Percentiles rank a stretch among this genome's conserved stretches.
These are phyloP conservation scores for Alectoris magna DNA, from an alignment of 2,797 vertebrate species.

Conservation along the genomic window DNA sequence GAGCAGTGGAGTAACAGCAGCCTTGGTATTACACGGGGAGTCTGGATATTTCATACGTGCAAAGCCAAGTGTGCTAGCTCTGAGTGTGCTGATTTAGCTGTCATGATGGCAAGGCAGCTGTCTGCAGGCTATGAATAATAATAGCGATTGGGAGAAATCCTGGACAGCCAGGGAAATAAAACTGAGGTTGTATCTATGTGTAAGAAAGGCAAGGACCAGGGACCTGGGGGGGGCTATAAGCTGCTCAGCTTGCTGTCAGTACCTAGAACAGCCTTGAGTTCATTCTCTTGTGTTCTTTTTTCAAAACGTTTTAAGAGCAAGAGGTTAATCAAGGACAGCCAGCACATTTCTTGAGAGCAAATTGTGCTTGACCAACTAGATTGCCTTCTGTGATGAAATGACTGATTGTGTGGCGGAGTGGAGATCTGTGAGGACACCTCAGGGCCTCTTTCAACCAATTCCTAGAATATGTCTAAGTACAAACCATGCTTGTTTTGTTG, in stretches of 20 bases:
- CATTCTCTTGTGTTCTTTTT: background rate
- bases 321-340: background rate
- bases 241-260: background rate
- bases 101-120: background rate
- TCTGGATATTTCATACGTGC: background rate
- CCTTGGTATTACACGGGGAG: background rate
- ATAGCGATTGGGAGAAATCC: background rate
- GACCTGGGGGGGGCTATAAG: background rate
- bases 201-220: background rate
- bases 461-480: background rate
- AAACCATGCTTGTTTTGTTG: background rate
- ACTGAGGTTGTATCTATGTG: background rate
- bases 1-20: background rate
- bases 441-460: background rate
- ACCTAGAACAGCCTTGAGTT: background rate
- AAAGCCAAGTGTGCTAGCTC: background rate
- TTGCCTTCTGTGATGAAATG: background rate
- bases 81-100: background rate
- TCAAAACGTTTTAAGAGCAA: background rate
- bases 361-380: background rate
- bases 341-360: background rate
- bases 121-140: background rate
- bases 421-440: background rate
- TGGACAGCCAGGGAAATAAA: background rate
- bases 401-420: background rate